phyloP scores from a whole-genome alignment of 2,888 invertebrate species.

The Pachycephus smyrnensis region DNA sequence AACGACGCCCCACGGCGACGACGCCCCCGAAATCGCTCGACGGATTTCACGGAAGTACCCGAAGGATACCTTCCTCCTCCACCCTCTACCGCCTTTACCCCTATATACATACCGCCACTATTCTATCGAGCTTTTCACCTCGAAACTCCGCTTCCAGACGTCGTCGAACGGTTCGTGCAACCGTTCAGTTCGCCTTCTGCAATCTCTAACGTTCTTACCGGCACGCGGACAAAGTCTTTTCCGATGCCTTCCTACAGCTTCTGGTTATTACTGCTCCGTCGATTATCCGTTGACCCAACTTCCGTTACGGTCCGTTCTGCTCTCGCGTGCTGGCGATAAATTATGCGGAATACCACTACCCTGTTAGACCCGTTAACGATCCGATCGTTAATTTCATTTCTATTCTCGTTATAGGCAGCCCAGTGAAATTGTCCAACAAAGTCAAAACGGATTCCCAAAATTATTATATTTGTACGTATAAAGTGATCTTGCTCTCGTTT shows the following conservation, averaged over 20 bases:
- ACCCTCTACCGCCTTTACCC: background rate
- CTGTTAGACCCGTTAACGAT: background rate
- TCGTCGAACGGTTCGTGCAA: background rate
- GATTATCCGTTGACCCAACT: background rate
- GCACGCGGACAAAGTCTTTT: background rate
- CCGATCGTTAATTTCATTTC: background rate
- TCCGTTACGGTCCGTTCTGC: background rate
- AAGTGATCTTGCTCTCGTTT: background rate
- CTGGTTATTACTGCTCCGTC: background rate
- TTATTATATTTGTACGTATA: background rate
- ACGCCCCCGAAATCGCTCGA: constrained; percentile 44
- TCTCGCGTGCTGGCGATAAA: background rate
- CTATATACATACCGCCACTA: background rate
- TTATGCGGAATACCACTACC: background rate
- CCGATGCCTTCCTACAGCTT: background rate
- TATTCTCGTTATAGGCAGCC: background rate
- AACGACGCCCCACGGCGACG: constrained; percentile 51
- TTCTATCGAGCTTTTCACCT: constrained; percentile 1
- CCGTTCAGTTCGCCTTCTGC: background rate
- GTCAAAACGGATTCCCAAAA: background rate
- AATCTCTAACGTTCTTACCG: background rate
- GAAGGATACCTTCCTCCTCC: background rate
- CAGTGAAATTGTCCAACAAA: background rate
- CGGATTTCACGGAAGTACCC: constrained; percentile 25
- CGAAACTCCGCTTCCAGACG: background rate